Evolutionary conservation across 64 coral and sea anemone genomes (phyloP).

Genomic region (Hydrozoanthus tunicans): DNA sequence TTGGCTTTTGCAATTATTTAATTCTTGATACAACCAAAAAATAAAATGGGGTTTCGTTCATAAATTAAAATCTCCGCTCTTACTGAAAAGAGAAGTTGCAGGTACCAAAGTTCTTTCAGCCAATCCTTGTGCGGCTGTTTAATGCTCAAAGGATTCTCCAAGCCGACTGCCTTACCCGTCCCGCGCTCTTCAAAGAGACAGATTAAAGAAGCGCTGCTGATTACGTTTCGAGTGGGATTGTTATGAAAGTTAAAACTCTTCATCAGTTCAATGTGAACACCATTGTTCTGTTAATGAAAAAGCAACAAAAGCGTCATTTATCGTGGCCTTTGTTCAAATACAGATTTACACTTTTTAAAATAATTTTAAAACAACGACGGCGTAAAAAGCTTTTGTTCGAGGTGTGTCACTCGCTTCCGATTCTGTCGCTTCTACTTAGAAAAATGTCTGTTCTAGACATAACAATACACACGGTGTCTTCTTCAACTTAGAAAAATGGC

Average conservation of each 20-base stretch:
- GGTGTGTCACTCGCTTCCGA: conserved; percentile 38
- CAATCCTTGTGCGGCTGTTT: neutral
- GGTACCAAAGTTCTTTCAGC: neutral
- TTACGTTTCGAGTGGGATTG: neutral
- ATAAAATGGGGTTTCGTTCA: neutral
- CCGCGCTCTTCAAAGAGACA: too few species aligned
- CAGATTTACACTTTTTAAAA: too few species aligned
- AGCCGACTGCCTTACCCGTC: too few species aligned
- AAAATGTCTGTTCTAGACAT: neutral
- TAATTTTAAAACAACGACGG: neutral
- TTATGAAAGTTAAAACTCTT: neutral
- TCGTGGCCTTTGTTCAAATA: neutral
- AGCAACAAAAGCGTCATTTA: conserved; percentile 9
- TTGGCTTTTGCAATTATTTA: neutral
- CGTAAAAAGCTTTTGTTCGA: neutral
- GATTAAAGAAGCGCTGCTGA: neutral
- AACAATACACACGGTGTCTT: neutral
- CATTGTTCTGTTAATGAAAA: conserved; percentile 30
- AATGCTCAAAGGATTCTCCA: too few species aligned
- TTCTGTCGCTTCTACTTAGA: neutral
- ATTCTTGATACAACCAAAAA: neutral
- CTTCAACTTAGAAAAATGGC: too few species aligned
- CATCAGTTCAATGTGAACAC: neutral
- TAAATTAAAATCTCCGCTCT: neutral
- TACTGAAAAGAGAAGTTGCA: neutral